phyloP scores from a whole-genome alignment of 2,888 invertebrate species.

The Athripsodes cinereus region DNA sequence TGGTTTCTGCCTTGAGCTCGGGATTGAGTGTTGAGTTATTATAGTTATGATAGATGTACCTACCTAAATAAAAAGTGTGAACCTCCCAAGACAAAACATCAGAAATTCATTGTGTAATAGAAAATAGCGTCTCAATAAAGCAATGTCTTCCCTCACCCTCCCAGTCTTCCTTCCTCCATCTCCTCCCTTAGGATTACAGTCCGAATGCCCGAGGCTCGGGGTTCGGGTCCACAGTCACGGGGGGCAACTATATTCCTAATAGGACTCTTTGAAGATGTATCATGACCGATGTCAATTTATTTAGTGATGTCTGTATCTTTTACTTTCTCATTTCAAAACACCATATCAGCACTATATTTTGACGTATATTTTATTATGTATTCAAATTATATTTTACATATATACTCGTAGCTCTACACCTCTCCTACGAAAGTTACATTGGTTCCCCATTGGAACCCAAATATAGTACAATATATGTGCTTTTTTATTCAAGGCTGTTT shows the following conservation, averaged over 20 bases:
- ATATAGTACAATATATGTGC: no score
- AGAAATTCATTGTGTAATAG: constrained; percentile 21
- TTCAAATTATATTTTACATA: no score
- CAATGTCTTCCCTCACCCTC: no score
- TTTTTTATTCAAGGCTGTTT: no score
- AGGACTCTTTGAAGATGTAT: constrained; percentile 12
- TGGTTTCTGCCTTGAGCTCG: no score
- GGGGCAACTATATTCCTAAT: not conserved
- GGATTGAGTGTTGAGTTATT: no score
- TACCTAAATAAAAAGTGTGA: constrained; percentile 5
- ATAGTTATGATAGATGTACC: no score
- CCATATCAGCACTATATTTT: no score
- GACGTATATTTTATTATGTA: no score
- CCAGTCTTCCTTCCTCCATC: constrained; percentile 7
- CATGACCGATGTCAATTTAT: constrained; percentile 15
- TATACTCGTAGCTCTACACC: no score
- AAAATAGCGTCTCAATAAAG: constrained; percentile 27
- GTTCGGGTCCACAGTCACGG: constrained; percentile 6
- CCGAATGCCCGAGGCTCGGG: constrained; percentile 2
- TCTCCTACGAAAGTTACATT: no score
- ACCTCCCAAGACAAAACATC: constrained; percentile 17
- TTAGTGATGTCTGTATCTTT: constrained; percentile 13
- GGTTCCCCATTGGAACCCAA: no score
- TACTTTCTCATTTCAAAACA: not conserved
- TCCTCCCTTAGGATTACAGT: not conserved